These are phyloP conservation scores for Fabriciana adippe DNA, from an alignment of 2,888 invertebrate genomes.

Conservation along the genomic window DNA sequence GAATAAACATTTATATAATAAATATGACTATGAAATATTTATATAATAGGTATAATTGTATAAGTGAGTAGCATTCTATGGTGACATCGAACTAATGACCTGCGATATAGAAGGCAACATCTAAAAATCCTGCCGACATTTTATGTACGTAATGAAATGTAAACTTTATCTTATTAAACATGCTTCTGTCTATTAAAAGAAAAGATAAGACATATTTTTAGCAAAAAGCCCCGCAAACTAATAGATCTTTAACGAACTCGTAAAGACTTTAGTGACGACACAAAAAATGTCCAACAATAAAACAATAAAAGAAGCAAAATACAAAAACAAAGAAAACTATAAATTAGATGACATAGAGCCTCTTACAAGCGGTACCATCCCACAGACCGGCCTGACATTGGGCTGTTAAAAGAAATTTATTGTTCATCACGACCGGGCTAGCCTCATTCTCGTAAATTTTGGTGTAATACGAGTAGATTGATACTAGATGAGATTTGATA, in stretches of 20 bases:
- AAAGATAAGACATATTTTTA: slow-evolving; percentile 22
- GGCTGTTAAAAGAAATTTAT: slow-evolving; percentile 74
- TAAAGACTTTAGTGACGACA: slow-evolving; percentile 25
- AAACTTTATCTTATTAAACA: slow-evolving; percentile 6
- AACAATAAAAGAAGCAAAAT: slow-evolving; percentile 42
- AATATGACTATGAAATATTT: no score
- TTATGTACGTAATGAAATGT: slow-evolving; percentile 2
- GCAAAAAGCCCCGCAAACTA: slow-evolving; percentile 33
- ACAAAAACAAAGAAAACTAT: slow-evolving; percentile 43
- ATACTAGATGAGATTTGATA: slow-evolving; percentile 69
- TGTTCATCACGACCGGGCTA: slow-evolving; percentile 65
- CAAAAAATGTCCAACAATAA: slow-evolving; percentile 38
- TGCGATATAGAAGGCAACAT: neutral
- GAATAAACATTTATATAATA: no score
- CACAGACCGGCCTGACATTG: slow-evolving; percentile 54
- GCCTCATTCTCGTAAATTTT: slow-evolving; percentile 72
- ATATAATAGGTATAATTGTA: no score
- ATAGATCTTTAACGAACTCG: slow-evolving; percentile 31
- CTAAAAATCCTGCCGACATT: neutral
- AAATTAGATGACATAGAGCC: slow-evolving; percentile 41
- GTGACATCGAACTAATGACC: neutral
- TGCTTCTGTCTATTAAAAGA: neutral
- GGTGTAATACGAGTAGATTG: slow-evolving; percentile 73
- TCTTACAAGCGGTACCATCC: slow-evolving; percentile 39
- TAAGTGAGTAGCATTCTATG: no score